These are phyloP conservation scores for Rhogogaster chlorosoma DNA, from an alignment of 2,888 invertebrate species.

Conservation along the genomic window DNA sequence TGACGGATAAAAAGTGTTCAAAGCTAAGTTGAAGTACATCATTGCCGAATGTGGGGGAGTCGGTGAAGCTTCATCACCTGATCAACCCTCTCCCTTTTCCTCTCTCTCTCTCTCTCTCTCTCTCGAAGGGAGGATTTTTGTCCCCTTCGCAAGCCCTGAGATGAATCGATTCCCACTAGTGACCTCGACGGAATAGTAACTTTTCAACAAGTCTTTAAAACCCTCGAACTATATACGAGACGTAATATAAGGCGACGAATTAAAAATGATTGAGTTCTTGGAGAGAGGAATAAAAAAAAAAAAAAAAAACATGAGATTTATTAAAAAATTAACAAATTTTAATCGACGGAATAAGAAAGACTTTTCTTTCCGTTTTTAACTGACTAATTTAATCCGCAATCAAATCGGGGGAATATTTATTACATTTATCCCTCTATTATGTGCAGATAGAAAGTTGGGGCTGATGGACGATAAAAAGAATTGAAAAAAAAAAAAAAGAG, in stretches of 20 bases:
- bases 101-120: neutral
- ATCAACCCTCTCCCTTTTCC: neutral
- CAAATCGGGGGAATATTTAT: neutral
- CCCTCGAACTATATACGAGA: neutral
- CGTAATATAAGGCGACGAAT: neutral
- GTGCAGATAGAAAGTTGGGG: neutral
- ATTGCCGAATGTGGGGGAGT: neutral
- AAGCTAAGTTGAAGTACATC: neutral
- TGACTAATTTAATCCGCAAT: no score
- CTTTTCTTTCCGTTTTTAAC: no score
- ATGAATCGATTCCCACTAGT: neutral
- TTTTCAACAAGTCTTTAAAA: neutral
- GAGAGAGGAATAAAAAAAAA: neutral
- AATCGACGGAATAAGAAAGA: neutral
- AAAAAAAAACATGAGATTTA: neutral
- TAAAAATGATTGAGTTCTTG: neutral
- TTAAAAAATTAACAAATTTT: neutral
- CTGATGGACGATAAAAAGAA: neutral
- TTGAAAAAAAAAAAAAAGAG: neutral
- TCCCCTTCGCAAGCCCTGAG: neutral
- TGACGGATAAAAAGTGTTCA: slow-evolving; percentile 1
- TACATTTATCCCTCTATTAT: neutral
- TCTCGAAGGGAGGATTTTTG: neutral
- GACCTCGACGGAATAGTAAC: neutral
- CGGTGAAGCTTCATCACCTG: slow-evolving; percentile 18